Conservation (phyloP, 64 coral and sea anemone species). For the Acropora tenuis region DNA sequence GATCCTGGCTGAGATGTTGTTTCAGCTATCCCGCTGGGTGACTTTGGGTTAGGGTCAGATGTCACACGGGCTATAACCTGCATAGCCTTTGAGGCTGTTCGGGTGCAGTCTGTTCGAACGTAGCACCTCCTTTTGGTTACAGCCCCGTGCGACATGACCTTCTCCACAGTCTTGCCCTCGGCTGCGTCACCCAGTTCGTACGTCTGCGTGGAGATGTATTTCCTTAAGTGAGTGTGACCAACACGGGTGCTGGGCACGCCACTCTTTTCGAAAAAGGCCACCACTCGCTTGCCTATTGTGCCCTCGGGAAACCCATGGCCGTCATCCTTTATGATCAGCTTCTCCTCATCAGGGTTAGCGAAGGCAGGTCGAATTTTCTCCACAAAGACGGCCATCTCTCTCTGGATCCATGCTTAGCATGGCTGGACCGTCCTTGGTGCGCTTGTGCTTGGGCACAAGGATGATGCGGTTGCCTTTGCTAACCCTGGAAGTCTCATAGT, state of each 20-base stretch:
- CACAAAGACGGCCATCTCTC: neutral
- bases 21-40: no score
- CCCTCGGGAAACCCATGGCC: neutral
- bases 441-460: conserved; percentile 6
- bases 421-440: conserved; percentile 30
- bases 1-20: no score
- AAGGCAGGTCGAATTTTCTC: neutral
- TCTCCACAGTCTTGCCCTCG: neutral
- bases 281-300: neutral
- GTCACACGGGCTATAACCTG: neutral
- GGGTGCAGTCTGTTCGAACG: neutral
- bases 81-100: neutral
- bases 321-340: neutral
- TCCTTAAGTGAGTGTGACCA: neutral
- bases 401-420: conserved; percentile 10
- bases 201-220: neutral
- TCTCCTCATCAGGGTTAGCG: neutral
- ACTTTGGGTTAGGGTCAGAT: no score
- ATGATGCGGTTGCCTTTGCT: conserved; percentile 1
- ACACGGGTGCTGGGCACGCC: neutral
- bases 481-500: neutral
- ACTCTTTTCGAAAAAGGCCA: neutral
- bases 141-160: neutral
- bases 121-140: neutral
- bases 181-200: neutral